These are phyloP conservation scores for Sminthopsis crassicaudata DNA, from an alignment of 2,113 vertebrate species.

Conservation along the genomic window DNA sequence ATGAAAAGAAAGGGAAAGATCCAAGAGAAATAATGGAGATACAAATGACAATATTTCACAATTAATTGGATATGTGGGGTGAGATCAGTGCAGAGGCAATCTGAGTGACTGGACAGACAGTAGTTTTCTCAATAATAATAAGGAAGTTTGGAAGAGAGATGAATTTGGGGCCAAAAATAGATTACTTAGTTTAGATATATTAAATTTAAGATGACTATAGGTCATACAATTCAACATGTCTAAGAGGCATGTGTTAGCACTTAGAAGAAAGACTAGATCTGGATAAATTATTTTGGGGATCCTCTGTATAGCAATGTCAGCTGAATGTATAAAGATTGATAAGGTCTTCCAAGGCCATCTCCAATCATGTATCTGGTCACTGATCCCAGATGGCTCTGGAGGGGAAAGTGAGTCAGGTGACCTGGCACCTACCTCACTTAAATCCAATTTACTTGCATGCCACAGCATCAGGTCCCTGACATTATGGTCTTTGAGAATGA, in stretches of 20 bases:
- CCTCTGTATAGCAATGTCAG: not conserved
- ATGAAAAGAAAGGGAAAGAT: not conserved
- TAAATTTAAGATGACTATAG: not conserved
- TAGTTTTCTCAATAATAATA: not conserved
- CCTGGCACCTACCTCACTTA: no score
- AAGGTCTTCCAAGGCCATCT: not conserved
- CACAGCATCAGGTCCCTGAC: no score
- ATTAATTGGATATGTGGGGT: not conserved
- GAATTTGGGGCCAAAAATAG: not conserved
- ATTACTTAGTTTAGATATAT: not conserved
- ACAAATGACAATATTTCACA: not conserved
- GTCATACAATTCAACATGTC: no score
- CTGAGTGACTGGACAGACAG: not conserved
- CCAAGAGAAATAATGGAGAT: not conserved
- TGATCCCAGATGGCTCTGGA: no score
- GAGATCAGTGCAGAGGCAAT: not conserved
- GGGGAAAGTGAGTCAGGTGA: no score
- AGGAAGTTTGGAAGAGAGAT: not conserved
- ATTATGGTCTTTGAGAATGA: no score
- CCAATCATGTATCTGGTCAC: no score
- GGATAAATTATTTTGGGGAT: not conserved
- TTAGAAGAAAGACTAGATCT: not conserved
- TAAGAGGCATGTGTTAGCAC: not conserved
- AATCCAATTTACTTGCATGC: no score
- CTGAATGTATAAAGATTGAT: not conserved